Percentiles rank a stretch among this genome's conserved stretches.
These are phyloP conservation scores for Ornithoptera priamus DNA, from an alignment of 2,888 invertebrate genomes.

Conservation along the genomic window DNA sequence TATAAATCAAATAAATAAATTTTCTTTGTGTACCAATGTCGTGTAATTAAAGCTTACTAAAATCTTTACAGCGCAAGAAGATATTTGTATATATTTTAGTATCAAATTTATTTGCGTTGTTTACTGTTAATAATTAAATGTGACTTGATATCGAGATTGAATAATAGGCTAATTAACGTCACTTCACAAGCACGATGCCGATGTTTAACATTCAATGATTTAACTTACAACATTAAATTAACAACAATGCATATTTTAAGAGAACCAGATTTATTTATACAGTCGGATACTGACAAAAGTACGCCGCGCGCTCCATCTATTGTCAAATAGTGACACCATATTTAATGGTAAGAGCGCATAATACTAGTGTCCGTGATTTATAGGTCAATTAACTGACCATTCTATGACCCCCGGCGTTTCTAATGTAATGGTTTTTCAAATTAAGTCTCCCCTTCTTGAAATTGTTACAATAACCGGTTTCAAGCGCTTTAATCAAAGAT, in stretches of 20 bases:
- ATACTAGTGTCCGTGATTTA: constrained; percentile 65
- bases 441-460: constrained; percentile 59
- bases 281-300: constrained; percentile 45
- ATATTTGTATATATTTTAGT: constrained; percentile 16
- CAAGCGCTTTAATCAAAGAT: constrained; percentile 62
- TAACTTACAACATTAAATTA: constrained; percentile 48
- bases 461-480: constrained; percentile 56
- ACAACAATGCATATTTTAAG: constrained; percentile 48
- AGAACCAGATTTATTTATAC: constrained; percentile 49
- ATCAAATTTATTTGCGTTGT: not conserved
- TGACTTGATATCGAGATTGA: constrained; percentile 31
- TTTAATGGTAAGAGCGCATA: constrained; percentile 35
- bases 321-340: constrained; percentile 50
- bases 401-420: constrained; percentile 42
- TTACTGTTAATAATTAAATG: constrained; percentile 10
- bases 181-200: constrained; percentile 56
- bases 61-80: constrained; percentile 12
- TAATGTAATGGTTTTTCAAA: constrained; percentile 61
- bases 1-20: not conserved
- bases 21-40: not conserved
- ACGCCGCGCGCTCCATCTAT: constrained; percentile 63
- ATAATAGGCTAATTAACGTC: constrained; percentile 44
- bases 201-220: constrained; percentile 44
- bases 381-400: constrained; percentile 76
- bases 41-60: constrained; percentile 6